Evolutionary conservation across 2,888 invertebrate species (phyloP).

Genomic region (Melinopterus prodromus): DNA sequence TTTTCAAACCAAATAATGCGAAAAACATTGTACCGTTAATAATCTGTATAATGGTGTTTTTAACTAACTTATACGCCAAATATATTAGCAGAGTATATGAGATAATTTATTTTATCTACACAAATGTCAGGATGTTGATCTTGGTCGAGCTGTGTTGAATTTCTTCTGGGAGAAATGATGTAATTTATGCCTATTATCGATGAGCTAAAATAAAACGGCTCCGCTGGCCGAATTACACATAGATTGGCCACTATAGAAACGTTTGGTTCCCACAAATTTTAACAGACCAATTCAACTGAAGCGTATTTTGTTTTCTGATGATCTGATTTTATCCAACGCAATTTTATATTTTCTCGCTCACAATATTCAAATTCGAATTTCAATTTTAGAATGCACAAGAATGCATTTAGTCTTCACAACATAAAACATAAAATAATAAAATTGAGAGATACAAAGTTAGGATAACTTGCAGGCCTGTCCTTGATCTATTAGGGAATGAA

Average conservation of each 20-base stretch:
- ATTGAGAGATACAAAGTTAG: background rate
- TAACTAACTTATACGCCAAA: background rate
- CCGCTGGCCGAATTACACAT: background rate
- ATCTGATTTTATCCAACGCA: background rate
- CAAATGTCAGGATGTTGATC: slow-evolving; percentile 4
- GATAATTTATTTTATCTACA: background rate
- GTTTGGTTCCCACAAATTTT: background rate
- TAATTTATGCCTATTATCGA: background rate
- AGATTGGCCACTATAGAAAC: background rate
- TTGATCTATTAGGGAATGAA: background rate
- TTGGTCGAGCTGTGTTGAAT: background rate
- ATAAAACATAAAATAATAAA: too few relatives aligned
- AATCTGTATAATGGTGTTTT: background rate
- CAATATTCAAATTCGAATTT: background rate
- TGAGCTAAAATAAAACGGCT: background rate
- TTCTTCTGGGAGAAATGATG: background rate
- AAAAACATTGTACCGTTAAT: background rate
- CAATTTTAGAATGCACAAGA: background rate
- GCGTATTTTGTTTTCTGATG: background rate
- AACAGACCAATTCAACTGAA: background rate
- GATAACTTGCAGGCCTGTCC: background rate
- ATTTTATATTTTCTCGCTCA: background rate
- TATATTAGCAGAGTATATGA: background rate
- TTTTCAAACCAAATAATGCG: background rate
- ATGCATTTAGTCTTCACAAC: too few relatives aligned